phyloP scores from a whole-genome alignment of 2,113 vertebrate species.

The Psittacula cyanocephala region DNA sequence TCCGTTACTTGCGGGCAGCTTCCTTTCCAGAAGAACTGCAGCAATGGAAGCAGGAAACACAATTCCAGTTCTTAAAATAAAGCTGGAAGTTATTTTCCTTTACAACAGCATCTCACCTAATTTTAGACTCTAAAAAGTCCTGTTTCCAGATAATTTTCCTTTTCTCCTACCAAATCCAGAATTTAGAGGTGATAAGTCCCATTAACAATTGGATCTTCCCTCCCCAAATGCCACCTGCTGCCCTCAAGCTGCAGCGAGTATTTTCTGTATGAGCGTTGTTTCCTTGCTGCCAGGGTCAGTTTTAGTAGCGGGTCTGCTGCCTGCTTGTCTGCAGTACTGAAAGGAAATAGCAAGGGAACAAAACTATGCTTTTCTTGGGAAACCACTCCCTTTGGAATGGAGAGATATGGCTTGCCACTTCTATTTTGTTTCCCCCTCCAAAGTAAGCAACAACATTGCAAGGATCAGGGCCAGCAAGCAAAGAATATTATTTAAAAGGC shows the following conservation, averaged over 20 bases:
- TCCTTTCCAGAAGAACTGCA: slow-evolving; percentile 33
- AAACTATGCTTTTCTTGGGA: slow-evolving; percentile 80
- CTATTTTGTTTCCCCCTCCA: slow-evolving; percentile 72
- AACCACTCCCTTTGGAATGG: slow-evolving; percentile 78
- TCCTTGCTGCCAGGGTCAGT: not conserved
- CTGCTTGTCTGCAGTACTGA: slow-evolving; percentile 40
- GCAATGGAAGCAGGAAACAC: slow-evolving; percentile 24
- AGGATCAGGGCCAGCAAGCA: slow-evolving; percentile 60
- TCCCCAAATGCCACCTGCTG: slow-evolving; percentile 12
- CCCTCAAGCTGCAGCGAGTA: not conserved
- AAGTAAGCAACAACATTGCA: slow-evolving; percentile 72
- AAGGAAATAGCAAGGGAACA: slow-evolving; percentile 74
- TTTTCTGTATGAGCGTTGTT: not conserved
- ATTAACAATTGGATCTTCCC: not conserved
- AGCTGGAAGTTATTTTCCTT: slow-evolving; percentile 22
- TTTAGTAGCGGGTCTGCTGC: slow-evolving; percentile 1
- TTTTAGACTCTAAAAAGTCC: not conserved
- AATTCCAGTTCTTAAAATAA: slow-evolving; percentile 35
- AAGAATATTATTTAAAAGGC: slow-evolving; percentile 73
- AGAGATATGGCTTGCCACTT: slow-evolving; percentile 71
- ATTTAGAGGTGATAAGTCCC: not conserved
- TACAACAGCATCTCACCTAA: slow-evolving; percentile 1
- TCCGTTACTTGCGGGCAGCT: slow-evolving; percentile 9
- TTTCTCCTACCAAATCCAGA: not conserved
- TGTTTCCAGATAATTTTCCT: not conserved